Conservation (phyloP, 2,113 vertebrate genomes). For the Indicator maculatus region DNA sequence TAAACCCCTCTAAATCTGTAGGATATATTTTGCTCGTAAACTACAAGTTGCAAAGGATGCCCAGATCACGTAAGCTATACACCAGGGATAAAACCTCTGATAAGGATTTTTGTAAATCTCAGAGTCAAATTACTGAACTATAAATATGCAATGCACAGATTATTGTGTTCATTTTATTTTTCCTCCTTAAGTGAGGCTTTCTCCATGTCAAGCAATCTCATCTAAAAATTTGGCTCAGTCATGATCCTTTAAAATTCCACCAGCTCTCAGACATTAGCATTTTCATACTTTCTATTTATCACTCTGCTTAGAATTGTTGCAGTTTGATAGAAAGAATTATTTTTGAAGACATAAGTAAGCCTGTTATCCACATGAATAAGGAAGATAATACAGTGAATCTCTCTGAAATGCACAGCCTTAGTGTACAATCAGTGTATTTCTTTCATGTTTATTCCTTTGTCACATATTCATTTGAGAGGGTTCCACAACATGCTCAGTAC, state of each 20-base stretch:
- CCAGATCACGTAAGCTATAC: neutral
- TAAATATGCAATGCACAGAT: conserved; percentile 39
- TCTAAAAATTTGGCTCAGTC: conserved; percentile 52
- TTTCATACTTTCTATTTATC: conserved; percentile 58
- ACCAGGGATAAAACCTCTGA: conserved; percentile 2
- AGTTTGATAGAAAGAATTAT: conserved; percentile 57
- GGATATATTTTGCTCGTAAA: neutral
- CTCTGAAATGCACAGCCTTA: conserved; percentile 53
- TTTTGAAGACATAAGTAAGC: conserved; percentile 69
- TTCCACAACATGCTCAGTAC: conserved; percentile 44
- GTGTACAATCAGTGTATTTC: conserved; percentile 58
- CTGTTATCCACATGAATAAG: conserved; percentile 71
- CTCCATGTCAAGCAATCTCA: conserved; percentile 54
- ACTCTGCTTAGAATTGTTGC: conserved; percentile 45
- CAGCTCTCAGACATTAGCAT: conserved; percentile 46
- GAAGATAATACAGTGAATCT: conserved; percentile 49
- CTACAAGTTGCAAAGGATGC: neutral
- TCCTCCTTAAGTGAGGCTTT: neutral
- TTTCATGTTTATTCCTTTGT: conserved; percentile 70
- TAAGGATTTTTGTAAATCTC: neutral
- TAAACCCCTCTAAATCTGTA: neutral
- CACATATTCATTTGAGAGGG: conserved; percentile 43
- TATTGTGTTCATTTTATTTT: conserved; percentile 21
- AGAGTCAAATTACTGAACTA: conserved; percentile 44
- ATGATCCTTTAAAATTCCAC: conserved; percentile 56